A percentile compares a stretch with the other conserved stretches of the same genome.
phyloP scores from a whole-genome alignment of 2,888 invertebrate species.

The Gymnoscelis rufifasciata region DNA sequence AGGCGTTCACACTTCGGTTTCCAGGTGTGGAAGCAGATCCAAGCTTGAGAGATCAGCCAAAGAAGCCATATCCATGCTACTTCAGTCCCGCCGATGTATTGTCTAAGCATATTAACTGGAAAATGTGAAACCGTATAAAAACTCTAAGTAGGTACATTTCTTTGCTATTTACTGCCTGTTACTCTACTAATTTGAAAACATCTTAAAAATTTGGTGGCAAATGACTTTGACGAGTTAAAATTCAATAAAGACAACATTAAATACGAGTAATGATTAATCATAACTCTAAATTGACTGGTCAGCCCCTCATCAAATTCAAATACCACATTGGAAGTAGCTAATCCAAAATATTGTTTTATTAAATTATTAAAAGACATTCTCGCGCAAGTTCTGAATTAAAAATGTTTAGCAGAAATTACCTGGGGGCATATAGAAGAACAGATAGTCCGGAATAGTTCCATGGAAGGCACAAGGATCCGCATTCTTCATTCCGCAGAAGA shows the following conservation, averaged over 20 bases:
- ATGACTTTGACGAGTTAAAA: no score
- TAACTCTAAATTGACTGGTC: no score
- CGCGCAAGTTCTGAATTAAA: not conserved
- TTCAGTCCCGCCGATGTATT: conserved; percentile 79
- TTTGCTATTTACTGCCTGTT: no score
- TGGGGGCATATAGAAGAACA: conserved; percentile 91
- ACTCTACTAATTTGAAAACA: no score
- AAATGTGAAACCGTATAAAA: conserved; percentile 3
- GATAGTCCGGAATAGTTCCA: conserved; percentile 85
- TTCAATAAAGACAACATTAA: no score
- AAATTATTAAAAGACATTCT: no score
- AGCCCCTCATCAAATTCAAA: no score
- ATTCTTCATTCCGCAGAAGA: conserved; percentile 82
- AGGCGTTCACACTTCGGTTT: conserved; percentile 88
- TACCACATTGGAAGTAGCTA: no score
- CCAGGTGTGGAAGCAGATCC: conserved; percentile 94
- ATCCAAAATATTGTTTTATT: no score
- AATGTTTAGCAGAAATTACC: conserved; percentile 38
- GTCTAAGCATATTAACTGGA: conserved; percentile 67
- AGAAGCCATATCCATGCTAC: conserved; percentile 88
- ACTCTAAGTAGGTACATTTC: no score
- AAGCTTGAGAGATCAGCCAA: conserved; percentile 90
- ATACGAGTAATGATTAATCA: no score
- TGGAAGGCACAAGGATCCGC: conserved; percentile 83
- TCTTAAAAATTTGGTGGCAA: no score